Conservation (phyloP, 2,797 vertebrate genomes). For the Aplochiton taeniatus region DNA sequence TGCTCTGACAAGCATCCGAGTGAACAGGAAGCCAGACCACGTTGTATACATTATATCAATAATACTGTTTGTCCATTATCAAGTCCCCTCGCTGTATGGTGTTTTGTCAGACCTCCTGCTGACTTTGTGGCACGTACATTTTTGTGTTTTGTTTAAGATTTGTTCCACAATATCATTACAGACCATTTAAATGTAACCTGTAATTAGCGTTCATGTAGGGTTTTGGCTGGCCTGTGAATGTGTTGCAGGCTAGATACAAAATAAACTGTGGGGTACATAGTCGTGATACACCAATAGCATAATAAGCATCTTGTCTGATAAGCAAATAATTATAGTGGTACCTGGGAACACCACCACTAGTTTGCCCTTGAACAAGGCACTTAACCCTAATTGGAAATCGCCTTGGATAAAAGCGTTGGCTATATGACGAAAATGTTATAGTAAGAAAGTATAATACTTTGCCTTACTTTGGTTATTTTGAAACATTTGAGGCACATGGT, state of each 20-base stretch:
- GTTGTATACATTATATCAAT: too few species aligned
- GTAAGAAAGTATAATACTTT: too few species aligned
- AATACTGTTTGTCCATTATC: neutral
- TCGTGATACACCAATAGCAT: neutral
- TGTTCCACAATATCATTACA: slow-evolving; percentile 11
- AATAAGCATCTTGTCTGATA: neutral
- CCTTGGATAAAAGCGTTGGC: too few species aligned
- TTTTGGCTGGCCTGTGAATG: slow-evolving; percentile 3
- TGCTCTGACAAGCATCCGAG: slow-evolving; percentile 45
- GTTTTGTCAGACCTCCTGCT: slow-evolving; percentile 13
- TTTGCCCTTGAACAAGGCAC: too few species aligned
- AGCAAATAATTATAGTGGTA: too few species aligned
- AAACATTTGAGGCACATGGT: neutral
- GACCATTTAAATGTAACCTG: neutral
- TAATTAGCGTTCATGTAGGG: slow-evolving; percentile 3
- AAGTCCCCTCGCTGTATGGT: neutral
- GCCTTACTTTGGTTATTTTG: too few species aligned
- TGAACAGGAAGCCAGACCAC: slow-evolving; percentile 47
- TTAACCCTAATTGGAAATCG: too few species aligned
- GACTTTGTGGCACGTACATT: slow-evolving; percentile 5
- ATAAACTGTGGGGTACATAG: neutral
- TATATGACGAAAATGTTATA: too few species aligned
- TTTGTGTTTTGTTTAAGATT: neutral
- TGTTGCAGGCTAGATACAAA: neutral
- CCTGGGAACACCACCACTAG: too few species aligned